Evolutionary conservation across 2,113 vertebrate species (phyloP).

Genomic region (Illadopsis cleaveri): DNA sequence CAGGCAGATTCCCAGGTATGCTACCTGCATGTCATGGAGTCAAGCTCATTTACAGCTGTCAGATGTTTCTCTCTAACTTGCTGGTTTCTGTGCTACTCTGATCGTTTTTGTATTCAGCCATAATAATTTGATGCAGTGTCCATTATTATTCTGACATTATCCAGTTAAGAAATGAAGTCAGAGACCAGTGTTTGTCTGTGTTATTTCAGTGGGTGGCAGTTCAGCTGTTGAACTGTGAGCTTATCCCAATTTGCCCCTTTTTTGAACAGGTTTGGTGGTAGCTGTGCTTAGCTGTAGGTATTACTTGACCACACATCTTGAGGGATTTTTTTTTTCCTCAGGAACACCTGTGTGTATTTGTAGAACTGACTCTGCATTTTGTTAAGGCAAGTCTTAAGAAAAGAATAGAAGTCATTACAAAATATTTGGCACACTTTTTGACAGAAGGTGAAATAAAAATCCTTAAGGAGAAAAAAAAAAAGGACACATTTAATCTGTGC

Average conservation of each 20-base stretch:
- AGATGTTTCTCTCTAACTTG: neutral
- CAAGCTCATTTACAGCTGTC: neutral
- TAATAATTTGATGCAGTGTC: neutral
- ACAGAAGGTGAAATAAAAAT: neutral
- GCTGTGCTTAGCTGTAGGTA: neutral
- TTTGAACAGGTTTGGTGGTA: neutral
- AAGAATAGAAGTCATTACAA: neutral
- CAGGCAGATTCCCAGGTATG: neutral
- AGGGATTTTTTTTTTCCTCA: neutral
- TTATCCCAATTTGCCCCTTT: neutral
- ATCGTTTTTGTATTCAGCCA: neutral
- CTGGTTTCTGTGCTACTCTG: neutral
- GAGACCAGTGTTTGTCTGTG: neutral
- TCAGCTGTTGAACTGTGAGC: neutral
- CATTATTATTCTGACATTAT: neutral
- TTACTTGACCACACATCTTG: neutral
- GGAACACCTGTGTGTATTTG: neutral
- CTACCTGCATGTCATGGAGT: neutral
- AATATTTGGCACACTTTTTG: neutral
- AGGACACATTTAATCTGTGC: neutral
- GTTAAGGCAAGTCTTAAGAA: neutral
- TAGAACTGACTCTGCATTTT: neutral
- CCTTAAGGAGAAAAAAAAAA: neutral
- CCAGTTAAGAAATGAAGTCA: neutral
- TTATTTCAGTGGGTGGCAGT: neutral